Evolutionary conservation across 2,797 vertebrate genomes (phyloP).

Genomic region (Gymnothorax javanicus): DNA sequence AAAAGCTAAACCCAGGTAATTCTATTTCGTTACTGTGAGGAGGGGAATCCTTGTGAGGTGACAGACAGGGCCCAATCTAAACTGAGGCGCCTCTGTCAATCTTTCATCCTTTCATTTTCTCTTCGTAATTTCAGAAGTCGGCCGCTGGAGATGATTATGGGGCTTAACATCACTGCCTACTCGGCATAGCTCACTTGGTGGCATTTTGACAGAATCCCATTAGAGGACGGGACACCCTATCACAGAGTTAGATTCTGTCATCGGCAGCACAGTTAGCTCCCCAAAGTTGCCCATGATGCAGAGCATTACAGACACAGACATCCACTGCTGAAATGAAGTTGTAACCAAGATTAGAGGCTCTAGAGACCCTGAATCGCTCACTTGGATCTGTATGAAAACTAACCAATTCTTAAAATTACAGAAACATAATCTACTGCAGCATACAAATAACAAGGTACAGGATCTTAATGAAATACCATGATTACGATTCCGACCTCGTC

Average conservation of each 20-base stretch:
- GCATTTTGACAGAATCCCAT: slow-evolving; percentile 26
- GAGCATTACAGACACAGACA: neutral
- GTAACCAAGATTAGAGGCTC: no score
- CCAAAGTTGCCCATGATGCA: neutral
- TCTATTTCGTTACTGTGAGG: neutral
- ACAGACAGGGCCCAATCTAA: slow-evolving; percentile 5
- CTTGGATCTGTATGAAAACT: no score
- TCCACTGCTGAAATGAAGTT: neutral
- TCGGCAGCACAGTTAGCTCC: neutral
- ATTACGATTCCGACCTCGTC: no score
- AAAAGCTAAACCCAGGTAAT: neutral
- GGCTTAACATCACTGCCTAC: slow-evolving; percentile 35
- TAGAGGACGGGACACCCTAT: slow-evolving; percentile 8
- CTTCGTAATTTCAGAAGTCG: slow-evolving; percentile 24
- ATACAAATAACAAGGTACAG: no score
- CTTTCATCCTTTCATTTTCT: slow-evolving; percentile 27
- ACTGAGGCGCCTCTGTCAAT: slow-evolving; percentile 27
- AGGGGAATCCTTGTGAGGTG: neutral
- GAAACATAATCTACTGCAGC: no score
- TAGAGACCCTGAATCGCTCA: no score
- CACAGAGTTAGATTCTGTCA: neutral
- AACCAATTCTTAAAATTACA: no score
- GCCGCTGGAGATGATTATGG: slow-evolving; percentile 39
- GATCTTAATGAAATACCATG: no score
- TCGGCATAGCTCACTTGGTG: slow-evolving; percentile 24